Base-by-base conservation (phyloP, 2,797 vertebrate genomes). In the Philypnodon macrostomus region DNA sequence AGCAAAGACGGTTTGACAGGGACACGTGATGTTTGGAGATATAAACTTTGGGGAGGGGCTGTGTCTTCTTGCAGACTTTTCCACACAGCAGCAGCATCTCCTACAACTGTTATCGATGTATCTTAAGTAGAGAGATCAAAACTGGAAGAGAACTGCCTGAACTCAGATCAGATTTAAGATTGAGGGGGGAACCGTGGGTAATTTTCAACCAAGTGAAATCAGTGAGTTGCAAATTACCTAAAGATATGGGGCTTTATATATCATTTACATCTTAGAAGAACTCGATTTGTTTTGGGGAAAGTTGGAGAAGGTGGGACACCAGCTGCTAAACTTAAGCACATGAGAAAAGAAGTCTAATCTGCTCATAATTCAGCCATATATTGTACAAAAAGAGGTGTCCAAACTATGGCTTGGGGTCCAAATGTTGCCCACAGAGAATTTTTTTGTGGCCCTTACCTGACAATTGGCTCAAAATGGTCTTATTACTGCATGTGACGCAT, bases 81-180 rank as follows among this genome's bases (percentile, higher is more conserved):
- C n/a, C n/a, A 27, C 16, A 58, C 64, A 63, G 40, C 48, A 47
- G 18, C n/a, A 2, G 23, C 23, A 3, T 57, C 30, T 51, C 49
- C 37, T 35, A 30, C n/a, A n/a, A 7, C 47, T 19, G 23, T 81
- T 87, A 90, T 89, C 87, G 4, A 39, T 33, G 52, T 16, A 86
- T 89, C 80, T 84, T 72, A 73, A 85, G 76, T 83, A 48, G 70
- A 56, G 17, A 47, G 80, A 87, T 90, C 63, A 84, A 78, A 81
- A 73, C 72, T 63, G 62, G 72, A 54, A 49, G 70, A 63, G 37
- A 47, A 36, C 74, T 27, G 63, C 62, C 72, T 72, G 73, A 85
- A 54, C 67, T 54, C 72, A 89, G 83, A 88, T 90, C 63, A 61
- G 52, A 70, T 57, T 62, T 39, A 11, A 74, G 81, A 77, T 83